phyloP scores from a whole-genome alignment of 2,888 invertebrate genomes.

The Megastigmus dorsalis region DNA sequence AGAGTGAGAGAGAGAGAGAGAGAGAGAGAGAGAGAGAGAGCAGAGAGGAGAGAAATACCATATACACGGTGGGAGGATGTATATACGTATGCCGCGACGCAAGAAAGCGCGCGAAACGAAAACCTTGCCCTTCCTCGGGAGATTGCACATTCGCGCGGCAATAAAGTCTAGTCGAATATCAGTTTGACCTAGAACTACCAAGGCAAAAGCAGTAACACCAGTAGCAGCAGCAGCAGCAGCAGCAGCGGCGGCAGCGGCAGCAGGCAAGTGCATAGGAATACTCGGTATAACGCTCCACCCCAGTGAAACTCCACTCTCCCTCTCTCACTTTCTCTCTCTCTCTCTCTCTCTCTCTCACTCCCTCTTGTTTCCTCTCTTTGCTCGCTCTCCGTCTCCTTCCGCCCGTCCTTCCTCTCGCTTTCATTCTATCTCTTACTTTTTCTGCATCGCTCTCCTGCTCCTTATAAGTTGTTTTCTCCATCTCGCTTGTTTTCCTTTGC shows the following conservation, averaged over 20 bases:
- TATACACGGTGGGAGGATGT: neutral
- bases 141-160: constrained; percentile 56
- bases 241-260: neutral
- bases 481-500: constrained; percentile 34
- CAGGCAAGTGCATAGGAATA: constrained; percentile 47
- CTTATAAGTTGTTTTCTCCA: constrained; percentile 27
- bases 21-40: too few species aligned
- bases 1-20: too few species aligned
- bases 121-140: constrained; percentile 59
- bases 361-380: constrained; percentile 29
- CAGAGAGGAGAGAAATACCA: neutral
- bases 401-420: constrained; percentile 9
- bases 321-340: constrained; percentile 39
- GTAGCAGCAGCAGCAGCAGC: neutral
- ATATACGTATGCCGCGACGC: neutral
- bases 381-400: constrained; percentile 5
- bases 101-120: constrained; percentile 14
- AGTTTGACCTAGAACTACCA: constrained; percentile 62
- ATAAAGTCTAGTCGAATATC: constrained; percentile 64
- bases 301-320: constrained; percentile 11
- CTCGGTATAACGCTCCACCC: constrained; percentile 11
- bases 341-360: constrained; percentile 17
- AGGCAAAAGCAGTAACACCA: constrained; percentile 32
- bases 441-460: constrained; percentile 21
- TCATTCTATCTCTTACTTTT: constrained; percentile 40